These are phyloP conservation scores for Clarias laeviceps DNA, from an alignment of 2,797 vertebrate species.

Conservation along the genomic window DNA sequence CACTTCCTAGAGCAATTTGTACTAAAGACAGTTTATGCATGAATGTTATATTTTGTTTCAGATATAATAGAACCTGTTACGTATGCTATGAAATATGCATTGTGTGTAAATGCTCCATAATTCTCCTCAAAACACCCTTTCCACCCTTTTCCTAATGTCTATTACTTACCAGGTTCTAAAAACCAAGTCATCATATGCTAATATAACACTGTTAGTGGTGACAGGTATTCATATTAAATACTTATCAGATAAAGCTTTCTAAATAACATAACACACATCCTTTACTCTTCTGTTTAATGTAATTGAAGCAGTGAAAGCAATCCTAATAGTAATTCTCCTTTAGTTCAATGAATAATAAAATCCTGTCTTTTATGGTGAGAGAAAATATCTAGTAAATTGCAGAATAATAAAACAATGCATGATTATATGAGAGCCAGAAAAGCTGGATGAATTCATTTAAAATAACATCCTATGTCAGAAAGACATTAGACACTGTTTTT, in stretches of 20 bases:
- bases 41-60: constrained; percentile 64
- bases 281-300: constrained; percentile 52
- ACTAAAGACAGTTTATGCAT: constrained; percentile 68
- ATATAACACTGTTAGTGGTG: constrained; percentile 64
- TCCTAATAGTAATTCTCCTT: constrained; percentile 38
- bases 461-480: constrained; percentile 59
- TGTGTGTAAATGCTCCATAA: constrained; percentile 61
- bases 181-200: constrained; percentile 62
- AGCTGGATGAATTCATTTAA: constrained; percentile 60
- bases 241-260: constrained; percentile 59
- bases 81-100: constrained; percentile 71
- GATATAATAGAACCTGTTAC: constrained; percentile 70
- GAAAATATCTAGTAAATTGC: constrained; percentile 49
- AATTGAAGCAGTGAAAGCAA: constrained; percentile 48
- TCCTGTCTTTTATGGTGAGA: constrained; percentile 43
- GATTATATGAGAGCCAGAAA: constrained; percentile 57
- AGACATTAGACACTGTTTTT: constrained; percentile 59
- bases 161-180: constrained; percentile 53
- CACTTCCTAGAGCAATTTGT: constrained; percentile 71
- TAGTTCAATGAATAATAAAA: constrained; percentile 54
- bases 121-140: constrained; percentile 51
- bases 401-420: constrained; percentile 61
- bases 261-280: constrained; percentile 53
- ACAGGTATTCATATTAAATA: constrained; percentile 55
- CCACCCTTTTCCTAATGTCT: constrained; percentile 56